Conservation (phyloP, 1,140 invertebrate genomes). For the Bombus breviceps region DNA sequence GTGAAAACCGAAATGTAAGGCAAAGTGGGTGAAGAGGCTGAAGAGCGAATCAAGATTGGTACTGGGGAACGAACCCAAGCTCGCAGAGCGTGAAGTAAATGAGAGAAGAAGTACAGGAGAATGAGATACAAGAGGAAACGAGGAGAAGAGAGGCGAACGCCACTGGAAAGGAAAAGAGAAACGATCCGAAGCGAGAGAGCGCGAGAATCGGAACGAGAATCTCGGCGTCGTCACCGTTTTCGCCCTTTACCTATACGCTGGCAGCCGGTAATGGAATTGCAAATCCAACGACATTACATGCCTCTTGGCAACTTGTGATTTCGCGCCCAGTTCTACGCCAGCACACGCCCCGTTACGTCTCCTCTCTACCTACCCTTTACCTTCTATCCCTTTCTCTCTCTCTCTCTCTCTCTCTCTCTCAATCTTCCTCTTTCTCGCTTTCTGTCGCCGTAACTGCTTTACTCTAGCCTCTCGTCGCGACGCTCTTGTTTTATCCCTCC, state of each 20-base stretch:
- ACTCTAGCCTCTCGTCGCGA: background rate
- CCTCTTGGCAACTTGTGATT: constrained; percentile 81
- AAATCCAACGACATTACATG: constrained; percentile 81
- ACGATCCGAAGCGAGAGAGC: background rate
- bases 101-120: background rate
- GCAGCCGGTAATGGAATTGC: constrained; percentile 80
- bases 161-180: constrained; percentile 35
- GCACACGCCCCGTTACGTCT: constrained; percentile 54
- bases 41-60: background rate
- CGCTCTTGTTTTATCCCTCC: constrained; percentile 28
- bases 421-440: background rate
- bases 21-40: background rate
- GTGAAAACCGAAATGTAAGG: background rate
- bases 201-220: constrained; percentile 60
- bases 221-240: constrained; percentile 65
- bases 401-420: background rate
- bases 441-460: background rate
- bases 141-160: background rate
- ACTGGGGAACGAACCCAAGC: background rate
- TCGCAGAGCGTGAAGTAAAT: background rate
- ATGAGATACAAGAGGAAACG: background rate
- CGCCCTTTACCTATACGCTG: constrained; percentile 67
- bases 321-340: constrained; percentile 74
- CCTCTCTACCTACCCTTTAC: background rate
- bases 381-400: background rate